phyloP scores from a whole-genome alignment of 1,140 invertebrate genomes.

The Cyphomyrmex costatus region DNA sequence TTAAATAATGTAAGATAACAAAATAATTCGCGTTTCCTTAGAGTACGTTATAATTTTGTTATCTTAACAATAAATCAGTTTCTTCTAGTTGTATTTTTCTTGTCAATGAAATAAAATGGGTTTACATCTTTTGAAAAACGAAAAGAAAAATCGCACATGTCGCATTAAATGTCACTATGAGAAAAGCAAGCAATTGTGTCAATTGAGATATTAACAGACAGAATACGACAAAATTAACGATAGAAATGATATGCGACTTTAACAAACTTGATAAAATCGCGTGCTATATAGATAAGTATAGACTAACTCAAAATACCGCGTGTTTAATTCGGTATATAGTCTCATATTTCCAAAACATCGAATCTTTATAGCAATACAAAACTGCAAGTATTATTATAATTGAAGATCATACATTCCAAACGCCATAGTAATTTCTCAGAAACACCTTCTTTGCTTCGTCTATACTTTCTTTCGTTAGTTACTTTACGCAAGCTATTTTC shows the following conservation, averaged over 20 bases:
- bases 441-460: not conserved
- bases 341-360: constrained; percentile 7
- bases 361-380: not conserved
- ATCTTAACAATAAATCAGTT: not conserved
- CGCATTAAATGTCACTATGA: not conserved
- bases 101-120: not conserved
- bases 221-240: not conserved
- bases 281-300: not conserved
- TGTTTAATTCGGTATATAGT: not conserved
- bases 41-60: not conserved
- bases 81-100: not conserved
- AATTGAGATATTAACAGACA: not conserved
- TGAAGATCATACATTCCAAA: not conserved
- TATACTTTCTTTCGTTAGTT: constrained; percentile 61
- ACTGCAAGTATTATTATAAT: not conserved
- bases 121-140: not conserved
- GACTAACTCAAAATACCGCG: not conserved
- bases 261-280: not conserved
- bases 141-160: not conserved
- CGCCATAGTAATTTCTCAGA: not conserved
- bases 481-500: constrained; percentile 47
- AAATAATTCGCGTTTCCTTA: not conserved
- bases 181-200: not conserved
- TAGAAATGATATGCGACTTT: not conserved
- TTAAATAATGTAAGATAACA: not conserved